Conservation (phyloP, 2,113 vertebrate species). For the Pterocles orientalis region DNA sequence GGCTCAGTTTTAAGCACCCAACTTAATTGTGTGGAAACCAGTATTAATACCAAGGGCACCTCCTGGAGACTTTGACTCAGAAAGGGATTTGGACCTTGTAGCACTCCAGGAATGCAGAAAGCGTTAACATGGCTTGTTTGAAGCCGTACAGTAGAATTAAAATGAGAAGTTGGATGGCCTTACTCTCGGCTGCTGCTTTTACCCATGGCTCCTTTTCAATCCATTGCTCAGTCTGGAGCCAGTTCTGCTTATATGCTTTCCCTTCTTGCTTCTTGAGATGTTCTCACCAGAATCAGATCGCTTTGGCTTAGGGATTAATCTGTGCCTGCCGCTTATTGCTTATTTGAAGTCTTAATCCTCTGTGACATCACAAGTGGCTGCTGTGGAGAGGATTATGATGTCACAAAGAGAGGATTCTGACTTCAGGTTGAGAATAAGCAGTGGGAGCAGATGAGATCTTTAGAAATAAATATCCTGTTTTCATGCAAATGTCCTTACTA, state of each 20-base stretch:
- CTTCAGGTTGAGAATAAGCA: conserved; percentile 55
- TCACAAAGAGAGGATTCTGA: conserved; percentile 69
- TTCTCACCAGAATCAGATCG: conserved; percentile 63
- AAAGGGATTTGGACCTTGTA: not conserved
- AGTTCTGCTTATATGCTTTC: conserved; percentile 41
- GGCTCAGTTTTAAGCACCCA: not conserved
- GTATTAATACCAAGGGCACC: not conserved
- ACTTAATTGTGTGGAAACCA: not conserved
- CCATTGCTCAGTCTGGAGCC: not conserved
- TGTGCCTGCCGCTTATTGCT: conserved; percentile 51
- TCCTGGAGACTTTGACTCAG: not conserved
- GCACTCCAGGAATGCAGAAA: not conserved
- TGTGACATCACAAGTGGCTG: conserved; percentile 68
- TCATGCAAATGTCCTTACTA: conserved; percentile 50
- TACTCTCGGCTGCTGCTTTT: not conserved
- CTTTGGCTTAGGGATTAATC: conserved; percentile 53
- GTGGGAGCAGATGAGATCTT: conserved; percentile 48
- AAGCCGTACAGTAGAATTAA: not conserved
- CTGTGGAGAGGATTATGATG: conserved; percentile 63
- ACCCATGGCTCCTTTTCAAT: conserved; percentile 4
- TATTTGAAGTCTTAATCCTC: conserved; percentile 66
- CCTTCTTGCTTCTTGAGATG: conserved; percentile 52
- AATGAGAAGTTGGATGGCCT: not conserved
- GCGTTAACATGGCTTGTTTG: not conserved
- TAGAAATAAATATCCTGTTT: conserved; percentile 54